phyloP scores from a whole-genome alignment of 2,888 invertebrate genomes.

The Aleiodes testaceus region DNA sequence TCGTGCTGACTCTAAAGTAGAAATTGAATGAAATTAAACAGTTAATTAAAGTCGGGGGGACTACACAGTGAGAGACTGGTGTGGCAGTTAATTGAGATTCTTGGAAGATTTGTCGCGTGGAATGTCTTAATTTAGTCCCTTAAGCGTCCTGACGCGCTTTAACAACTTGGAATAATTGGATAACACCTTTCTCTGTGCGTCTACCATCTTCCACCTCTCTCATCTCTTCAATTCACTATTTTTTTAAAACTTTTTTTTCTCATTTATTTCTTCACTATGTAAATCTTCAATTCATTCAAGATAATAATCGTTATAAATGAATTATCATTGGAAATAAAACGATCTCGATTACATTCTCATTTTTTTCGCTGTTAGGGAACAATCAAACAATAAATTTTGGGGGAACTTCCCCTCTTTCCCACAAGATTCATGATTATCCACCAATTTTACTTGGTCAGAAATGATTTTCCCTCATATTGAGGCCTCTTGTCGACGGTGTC shows the following conservation, averaged over 20 bases:
- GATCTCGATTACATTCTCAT: not conserved
- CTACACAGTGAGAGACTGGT: constrained; percentile 22
- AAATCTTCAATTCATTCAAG: not conserved
- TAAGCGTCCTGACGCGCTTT: constrained; percentile 73
- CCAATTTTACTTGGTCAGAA: constrained; percentile 57
- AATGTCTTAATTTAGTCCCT: constrained; percentile 74
- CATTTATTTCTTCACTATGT: constrained; percentile 1
- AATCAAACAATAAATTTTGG: not conserved
- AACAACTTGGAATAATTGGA: constrained; percentile 74
- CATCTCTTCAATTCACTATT: not conserved
- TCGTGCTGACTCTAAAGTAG: constrained; percentile 49
- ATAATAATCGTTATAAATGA: not conserved
- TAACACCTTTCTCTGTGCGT: constrained; percentile 61
- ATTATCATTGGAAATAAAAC: not conserved
- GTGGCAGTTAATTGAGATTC: constrained; percentile 72
- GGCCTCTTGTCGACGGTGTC: constrained; percentile 54
- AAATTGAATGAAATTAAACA: constrained; percentile 73
- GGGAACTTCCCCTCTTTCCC: constrained; percentile 12
- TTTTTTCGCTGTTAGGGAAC: not conserved
- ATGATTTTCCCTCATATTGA: constrained; percentile 62
- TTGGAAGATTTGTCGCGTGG: constrained; percentile 73
- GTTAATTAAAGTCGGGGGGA: constrained; percentile 69
- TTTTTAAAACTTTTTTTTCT: constrained; percentile 2
- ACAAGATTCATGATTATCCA: constrained; percentile 40
- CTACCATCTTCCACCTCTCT: constrained; percentile 17